Evolutionary conservation across 2,888 invertebrate genomes (phyloP), one percentile per base, ranked within the genome.

Genomic region (Platerodrilus igneus): DNA sequence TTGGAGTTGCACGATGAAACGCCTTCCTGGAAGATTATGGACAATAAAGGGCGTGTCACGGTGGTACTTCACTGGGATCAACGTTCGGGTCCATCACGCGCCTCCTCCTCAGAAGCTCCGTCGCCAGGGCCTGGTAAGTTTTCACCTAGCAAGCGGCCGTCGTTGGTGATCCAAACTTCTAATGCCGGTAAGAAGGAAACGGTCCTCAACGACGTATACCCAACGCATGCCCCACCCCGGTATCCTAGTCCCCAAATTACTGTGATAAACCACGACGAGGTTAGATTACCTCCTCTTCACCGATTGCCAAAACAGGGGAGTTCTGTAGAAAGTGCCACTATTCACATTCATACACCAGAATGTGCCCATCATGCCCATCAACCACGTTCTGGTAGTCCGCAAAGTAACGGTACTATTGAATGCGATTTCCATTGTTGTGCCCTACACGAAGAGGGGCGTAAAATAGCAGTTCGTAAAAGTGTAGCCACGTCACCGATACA

Each of bases 1-100:
- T 76, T 93, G 77, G 90, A 92, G 74, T 77, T 93, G 69, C 91
- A 91, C 77, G 89, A 91, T 86, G 91, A 92, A 74, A 90, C 91
- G 69, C 92, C 93, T 67, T 90, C 91, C 74, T 93, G 93, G 93
- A 93, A 93, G 76, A 92, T 93, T 77, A 92, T 92, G 91, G 93
- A 93, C 83, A 91, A 91, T 81, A 90, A 91, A 77, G 93, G 92
- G 70, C 85, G 91, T 70, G 89, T 93, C 76, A 93, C 93, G 64
- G 91, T 93, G 75, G 92, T 93, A 69, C 77, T 93, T 70, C 91
- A 93, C 74, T 93, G 93, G 93, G 93, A 93, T 77, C 91, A 90
- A 76, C 83, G 88, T 59, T 83, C 79, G 70, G 78, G 76, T 62
- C 70, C 67, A 41, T 64, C 69, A 48, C 67, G 68, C 56, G 66